Conservation (phyloP, 2,888 invertebrate species). For the Caenorhabditis imperialis region DNA sequence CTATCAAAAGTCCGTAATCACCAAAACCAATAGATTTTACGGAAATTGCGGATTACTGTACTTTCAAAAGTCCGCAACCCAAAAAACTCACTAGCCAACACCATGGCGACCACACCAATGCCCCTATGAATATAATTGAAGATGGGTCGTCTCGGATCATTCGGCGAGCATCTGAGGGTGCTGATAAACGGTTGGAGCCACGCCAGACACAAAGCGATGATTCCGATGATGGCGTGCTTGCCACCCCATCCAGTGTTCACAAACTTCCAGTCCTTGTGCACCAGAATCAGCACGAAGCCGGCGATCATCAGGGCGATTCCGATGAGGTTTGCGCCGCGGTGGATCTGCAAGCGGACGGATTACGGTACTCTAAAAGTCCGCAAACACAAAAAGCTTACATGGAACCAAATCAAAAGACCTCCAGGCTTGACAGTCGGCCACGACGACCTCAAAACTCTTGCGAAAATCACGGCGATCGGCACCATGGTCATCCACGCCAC, state of each 20-base stretch:
- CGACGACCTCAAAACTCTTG: constrained; percentile 60
- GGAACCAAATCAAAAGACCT: constrained; percentile 70
- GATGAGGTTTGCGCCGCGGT: constrained; percentile 62
- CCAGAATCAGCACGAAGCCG: constrained; percentile 60
- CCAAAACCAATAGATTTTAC: background rate
- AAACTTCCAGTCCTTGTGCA: constrained; percentile 64
- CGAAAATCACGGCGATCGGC: constrained; percentile 65
- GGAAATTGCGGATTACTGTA: too few species aligned
- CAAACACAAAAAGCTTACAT: constrained; percentile 45
- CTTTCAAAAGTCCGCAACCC: background rate
- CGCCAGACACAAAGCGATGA: constrained; percentile 60
- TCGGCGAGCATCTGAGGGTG: constrained; percentile 62
- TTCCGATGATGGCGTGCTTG: constrained; percentile 59
- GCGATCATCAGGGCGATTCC: constrained; percentile 64
- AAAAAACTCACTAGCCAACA: constrained; percentile 59
- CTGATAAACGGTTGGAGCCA: constrained; percentile 69
- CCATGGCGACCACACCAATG: constrained; percentile 62
- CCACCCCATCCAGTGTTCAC: constrained; percentile 52
- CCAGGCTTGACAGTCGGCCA: constrained; percentile 64
- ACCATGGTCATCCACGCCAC: constrained; percentile 67
- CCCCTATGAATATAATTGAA: constrained; percentile 68
- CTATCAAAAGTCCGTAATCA: too few species aligned
- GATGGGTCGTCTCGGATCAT: constrained; percentile 62
- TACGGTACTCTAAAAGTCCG: too few species aligned
- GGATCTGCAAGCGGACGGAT: constrained; percentile 62